A percentile compares a stretch with the other conserved stretches of the same genome.
Evolutionary conservation across 1,140 invertebrate species (phyloP).

Genomic region (Ceratina japonica): DNA sequence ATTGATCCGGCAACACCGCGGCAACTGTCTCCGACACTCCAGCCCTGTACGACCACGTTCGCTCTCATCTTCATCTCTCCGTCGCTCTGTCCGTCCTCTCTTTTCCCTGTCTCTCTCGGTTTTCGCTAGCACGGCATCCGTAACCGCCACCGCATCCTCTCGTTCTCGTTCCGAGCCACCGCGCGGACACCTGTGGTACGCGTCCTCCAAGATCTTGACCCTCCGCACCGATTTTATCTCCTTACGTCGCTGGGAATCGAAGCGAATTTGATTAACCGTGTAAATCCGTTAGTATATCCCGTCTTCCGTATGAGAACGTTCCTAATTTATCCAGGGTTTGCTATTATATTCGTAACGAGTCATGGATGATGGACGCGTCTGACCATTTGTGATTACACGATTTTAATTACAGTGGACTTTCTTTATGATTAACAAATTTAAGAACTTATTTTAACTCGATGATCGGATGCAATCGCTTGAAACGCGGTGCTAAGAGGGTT

Average conservation of each 20-base stretch:
- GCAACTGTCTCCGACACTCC: constrained; percentile 73
- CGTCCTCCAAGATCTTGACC: constrained; percentile 58
- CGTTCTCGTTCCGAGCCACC: constrained; percentile 51
- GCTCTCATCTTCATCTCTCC: constrained; percentile 55
- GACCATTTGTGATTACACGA: too few species aligned
- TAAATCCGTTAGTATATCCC: too few species aligned
- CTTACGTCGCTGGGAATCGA: too few species aligned
- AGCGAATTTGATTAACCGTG: background rate
- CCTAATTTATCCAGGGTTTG: too few species aligned
- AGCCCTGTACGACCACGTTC: constrained; percentile 57
- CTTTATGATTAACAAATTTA: too few species aligned
- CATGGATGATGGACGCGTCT: too few species aligned
- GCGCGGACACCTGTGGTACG: constrained; percentile 64
- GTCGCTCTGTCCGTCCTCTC: constrained; percentile 42
- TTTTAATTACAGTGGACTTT: too few species aligned
- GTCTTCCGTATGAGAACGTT: too few species aligned
- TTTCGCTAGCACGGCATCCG: constrained; percentile 23
- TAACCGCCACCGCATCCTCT: constrained; percentile 48
- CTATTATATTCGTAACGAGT: too few species aligned
- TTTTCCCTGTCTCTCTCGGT: too few species aligned
- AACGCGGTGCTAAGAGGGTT: background rate
- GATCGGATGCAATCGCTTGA: background rate
- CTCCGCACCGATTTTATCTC: constrained; percentile 41
- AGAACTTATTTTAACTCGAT: too few species aligned
- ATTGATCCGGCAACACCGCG: constrained; percentile 78